Evolutionary conservation across 2,888 invertebrate genomes (phyloP).

Genomic region (Cryptophagus acutangulus): DNA sequence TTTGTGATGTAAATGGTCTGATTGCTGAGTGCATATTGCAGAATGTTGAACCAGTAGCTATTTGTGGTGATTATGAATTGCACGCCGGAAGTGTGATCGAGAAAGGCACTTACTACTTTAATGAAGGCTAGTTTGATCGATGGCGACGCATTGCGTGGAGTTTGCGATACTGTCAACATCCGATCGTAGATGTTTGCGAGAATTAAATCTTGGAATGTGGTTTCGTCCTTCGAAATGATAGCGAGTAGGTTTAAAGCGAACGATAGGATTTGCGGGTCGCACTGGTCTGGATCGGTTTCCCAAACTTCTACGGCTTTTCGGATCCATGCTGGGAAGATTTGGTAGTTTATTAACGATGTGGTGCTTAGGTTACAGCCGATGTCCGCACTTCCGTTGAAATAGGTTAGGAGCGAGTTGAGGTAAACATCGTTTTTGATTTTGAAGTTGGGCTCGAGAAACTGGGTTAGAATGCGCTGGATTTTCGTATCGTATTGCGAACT

Average conservation of each 20-base stretch:
- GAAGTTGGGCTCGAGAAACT: conserved; percentile 56
- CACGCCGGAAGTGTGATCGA: conserved; percentile 60
- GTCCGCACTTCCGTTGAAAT: conserved; percentile 50
- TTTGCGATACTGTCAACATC: conserved; percentile 35
- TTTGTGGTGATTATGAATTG: conserved; percentile 60
- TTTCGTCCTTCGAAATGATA: conserved; percentile 56
- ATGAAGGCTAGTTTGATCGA: conserved; percentile 61
- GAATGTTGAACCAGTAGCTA: conserved; percentile 59
- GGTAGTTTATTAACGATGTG: conserved; percentile 38
- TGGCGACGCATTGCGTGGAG: neutral
- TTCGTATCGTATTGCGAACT: conserved; percentile 53
- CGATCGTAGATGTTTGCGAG: conserved; percentile 45
- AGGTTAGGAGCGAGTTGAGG: conserved; percentile 59
- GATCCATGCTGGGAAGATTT: conserved; percentile 48
- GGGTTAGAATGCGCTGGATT: conserved; percentile 54
- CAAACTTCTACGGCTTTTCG: conserved; percentile 45
- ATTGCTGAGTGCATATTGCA: conserved; percentile 59
- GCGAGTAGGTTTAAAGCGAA: conserved; percentile 63
- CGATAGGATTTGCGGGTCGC: conserved; percentile 39
- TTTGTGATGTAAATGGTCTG: conserved; percentile 68
- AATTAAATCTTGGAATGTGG: conserved; percentile 56
- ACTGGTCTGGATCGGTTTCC: conserved; percentile 26
- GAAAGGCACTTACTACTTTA: conserved; percentile 56
- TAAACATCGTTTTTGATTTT: conserved; percentile 59
- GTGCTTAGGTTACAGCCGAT: conserved; percentile 13